Evolutionary conservation across 2,797 vertebrate genomes (phyloP).

Genomic region (Rhinella marina): DNA sequence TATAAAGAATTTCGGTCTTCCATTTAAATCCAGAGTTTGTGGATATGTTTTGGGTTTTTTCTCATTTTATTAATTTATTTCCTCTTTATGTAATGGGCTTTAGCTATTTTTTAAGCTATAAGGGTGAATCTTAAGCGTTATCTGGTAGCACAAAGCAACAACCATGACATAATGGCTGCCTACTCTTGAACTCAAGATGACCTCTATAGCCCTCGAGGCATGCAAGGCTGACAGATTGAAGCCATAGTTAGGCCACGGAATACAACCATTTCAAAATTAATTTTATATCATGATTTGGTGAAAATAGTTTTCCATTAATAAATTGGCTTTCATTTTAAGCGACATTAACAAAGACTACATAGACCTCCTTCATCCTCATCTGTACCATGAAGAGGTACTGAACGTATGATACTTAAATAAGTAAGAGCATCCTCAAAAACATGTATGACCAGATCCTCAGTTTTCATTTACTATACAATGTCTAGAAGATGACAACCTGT

Average conservation of each 20-base stretch:
- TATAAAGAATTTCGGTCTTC: neutral
- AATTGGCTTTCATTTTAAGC: neutral
- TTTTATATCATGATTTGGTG: neutral
- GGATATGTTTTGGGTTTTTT: neutral
- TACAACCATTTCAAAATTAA: neutral
- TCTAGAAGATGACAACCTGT: neutral
- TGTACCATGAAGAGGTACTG: neutral
- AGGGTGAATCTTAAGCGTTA: neutral
- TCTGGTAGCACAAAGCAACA: neutral
- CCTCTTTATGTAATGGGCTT: too few species aligned
- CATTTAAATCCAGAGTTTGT: neutral
- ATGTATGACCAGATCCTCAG: neutral
- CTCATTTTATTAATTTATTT: too few species aligned
- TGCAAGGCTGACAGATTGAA: neutral
- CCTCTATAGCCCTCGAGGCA: slow-evolving; percentile 31
- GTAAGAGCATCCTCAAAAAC: too few species aligned
- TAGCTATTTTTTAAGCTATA: neutral
- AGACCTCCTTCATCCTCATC: neutral
- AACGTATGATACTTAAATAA: neutral
- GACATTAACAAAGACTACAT: too few species aligned
- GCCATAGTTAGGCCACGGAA: neutral
- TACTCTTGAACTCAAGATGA: slow-evolving; percentile 28
- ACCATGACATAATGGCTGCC: slow-evolving; percentile 3
- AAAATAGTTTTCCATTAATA: neutral
- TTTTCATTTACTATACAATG: neutral